Evolutionary conservation across 2,888 invertebrate genomes (phyloP).

Genomic region (Embidobia sp.): DNA sequence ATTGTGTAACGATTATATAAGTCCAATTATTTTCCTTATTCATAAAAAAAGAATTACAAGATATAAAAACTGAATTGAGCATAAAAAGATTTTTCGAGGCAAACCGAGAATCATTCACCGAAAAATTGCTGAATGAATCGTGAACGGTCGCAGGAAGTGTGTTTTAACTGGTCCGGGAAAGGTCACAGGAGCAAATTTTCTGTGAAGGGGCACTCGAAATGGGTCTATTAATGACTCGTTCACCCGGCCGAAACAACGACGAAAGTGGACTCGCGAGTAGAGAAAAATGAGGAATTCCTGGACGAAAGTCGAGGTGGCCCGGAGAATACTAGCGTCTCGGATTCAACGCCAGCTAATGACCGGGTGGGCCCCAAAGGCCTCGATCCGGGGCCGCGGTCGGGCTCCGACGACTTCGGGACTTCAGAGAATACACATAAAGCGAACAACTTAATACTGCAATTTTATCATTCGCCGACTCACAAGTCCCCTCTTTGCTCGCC

Average conservation of each 20-base stretch:
- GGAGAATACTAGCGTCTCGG: constrained; percentile 78
- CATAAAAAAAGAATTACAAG: background rate
- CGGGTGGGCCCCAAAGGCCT: constrained; percentile 73
- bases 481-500: constrained; percentile 67
- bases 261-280: constrained; percentile 65
- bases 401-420: constrained; percentile 74
- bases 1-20: no score
- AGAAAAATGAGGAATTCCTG: constrained; percentile 68
- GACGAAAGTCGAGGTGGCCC: constrained; percentile 71
- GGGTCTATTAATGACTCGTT: constrained; percentile 63
- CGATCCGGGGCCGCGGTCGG: constrained; percentile 58
- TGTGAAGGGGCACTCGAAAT: constrained; percentile 42
- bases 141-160: constrained; percentile 35
- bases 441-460: constrained; percentile 82
- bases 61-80: background rate
- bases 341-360: constrained; percentile 80
- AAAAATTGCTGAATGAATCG: constrained; percentile 47
- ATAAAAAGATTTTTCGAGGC: background rate
- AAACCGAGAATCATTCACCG: constrained; percentile 42
- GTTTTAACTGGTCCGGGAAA: constrained; percentile 33
- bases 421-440: constrained; percentile 82
- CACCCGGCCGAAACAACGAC: constrained; percentile 51
- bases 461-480: constrained; percentile 79
- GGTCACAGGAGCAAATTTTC: constrained; percentile 50
- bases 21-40: no score